phyloP scores from a whole-genome alignment of 2,888 invertebrate genomes.

The Thera britannica region DNA sequence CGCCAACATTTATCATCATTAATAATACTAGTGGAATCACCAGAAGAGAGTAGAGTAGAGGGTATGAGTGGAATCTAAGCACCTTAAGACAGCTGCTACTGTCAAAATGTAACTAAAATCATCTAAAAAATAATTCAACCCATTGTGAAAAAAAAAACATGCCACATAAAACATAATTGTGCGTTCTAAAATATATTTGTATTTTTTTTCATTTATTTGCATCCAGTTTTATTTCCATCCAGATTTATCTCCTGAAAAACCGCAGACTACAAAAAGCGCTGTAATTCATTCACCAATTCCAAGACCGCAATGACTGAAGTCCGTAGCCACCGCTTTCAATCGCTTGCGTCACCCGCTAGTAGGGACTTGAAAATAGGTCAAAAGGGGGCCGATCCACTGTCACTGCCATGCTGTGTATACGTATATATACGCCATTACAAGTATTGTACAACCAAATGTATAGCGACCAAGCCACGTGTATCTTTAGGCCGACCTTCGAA shows the following conservation, averaged over 20 bases:
- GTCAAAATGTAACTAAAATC: no score
- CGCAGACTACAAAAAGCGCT: background rate
- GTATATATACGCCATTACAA: constrained; percentile 18
- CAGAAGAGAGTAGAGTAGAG: no score
- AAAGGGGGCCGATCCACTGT: constrained; percentile 80
- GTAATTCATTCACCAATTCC: constrained; percentile 13
- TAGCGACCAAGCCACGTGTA: constrained; percentile 56
- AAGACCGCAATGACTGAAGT: constrained; percentile 15
- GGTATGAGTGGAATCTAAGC: no score
- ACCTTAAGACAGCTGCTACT: no score
- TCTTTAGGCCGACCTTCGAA: constrained; percentile 62
- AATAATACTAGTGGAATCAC: no score
- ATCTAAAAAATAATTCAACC: no score
- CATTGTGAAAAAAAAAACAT: no score
- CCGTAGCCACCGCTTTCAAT: constrained; percentile 29
- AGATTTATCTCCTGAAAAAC: background rate
- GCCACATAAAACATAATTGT: no score
- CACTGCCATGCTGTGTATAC: constrained; percentile 65
- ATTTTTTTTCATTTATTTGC: no score
- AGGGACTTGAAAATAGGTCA: constrained; percentile 80
- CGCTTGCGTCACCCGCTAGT: constrained; percentile 71
- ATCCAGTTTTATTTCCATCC: background rate
- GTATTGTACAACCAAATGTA: constrained; percentile 39
- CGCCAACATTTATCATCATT: no score
- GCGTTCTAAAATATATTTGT: no score